Evolutionary conservation across 2,797 vertebrate species (phyloP).

Genomic region (Limosa lapponica): DNA sequence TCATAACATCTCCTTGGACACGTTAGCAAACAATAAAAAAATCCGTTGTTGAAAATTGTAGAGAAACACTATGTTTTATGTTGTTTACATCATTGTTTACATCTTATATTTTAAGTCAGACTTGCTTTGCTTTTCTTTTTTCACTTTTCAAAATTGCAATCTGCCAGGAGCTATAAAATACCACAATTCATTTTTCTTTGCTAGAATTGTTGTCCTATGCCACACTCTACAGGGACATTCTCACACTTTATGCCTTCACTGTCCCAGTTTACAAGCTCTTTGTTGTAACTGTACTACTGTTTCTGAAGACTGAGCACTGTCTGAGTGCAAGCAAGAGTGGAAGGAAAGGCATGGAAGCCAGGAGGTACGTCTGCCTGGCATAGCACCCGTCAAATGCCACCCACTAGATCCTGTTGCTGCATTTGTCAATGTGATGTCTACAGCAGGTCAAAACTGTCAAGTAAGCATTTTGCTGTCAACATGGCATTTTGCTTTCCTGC

Average conservation of each 20-base stretch:
- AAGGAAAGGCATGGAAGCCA: not conserved
- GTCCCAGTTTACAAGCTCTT: not conserved
- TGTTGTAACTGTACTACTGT: not conserved
- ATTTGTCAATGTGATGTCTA: not conserved
- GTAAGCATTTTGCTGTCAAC: not conserved
- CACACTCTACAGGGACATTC: not conserved
- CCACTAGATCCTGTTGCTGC: accelerated
- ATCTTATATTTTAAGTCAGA: not conserved
- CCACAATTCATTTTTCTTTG: not conserved
- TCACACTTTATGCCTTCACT: not conserved
- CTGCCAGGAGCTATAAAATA: not conserved
- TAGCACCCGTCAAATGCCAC: not conserved
- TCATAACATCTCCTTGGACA: not conserved
- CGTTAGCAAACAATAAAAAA: not conserved
- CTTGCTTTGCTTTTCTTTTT: not conserved
- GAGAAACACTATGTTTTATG: not conserved
- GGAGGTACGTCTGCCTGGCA: not conserved
- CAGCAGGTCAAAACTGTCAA: not conserved
- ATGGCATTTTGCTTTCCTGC: not conserved
- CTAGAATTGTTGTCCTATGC: not conserved
- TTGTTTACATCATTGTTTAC: not conserved
- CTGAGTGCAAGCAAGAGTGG: not conserved
- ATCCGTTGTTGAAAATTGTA: not conserved
- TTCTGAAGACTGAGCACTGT: not conserved
- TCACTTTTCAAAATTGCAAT: not conserved